A percentile compares a stretch with the other conserved stretches of the same genome.
These are phyloP conservation scores for Ceratina calcarata DNA, from an alignment of 1,140 invertebrate species.

Conservation along the genomic window DNA sequence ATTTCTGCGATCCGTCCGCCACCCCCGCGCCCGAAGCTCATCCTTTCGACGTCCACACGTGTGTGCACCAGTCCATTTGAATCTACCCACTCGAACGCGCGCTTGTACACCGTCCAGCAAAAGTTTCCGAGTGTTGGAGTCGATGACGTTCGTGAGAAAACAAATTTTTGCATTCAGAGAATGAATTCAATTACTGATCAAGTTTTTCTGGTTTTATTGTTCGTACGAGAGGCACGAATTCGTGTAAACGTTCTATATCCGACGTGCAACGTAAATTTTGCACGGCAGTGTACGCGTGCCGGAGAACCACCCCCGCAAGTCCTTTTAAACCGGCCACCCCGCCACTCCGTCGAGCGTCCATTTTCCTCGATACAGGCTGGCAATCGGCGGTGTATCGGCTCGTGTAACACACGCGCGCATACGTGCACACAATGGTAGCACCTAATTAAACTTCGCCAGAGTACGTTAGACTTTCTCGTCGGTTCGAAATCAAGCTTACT, in stretches of 20 bases:
- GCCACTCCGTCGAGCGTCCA: slow-evolving; percentile 17
- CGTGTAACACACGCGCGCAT: not conserved
- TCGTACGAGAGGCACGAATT: no score
- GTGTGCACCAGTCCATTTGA: slow-evolving; percentile 45
- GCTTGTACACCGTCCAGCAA: slow-evolving; percentile 39
- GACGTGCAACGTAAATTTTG: slow-evolving; percentile 9
- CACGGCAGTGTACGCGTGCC: slow-evolving; percentile 15
- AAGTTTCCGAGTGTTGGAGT: slow-evolving; percentile 40
- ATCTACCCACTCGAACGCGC: slow-evolving; percentile 39
- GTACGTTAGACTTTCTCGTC: slow-evolving; percentile 54
- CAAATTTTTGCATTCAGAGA: not conserved
- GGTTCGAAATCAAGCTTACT: slow-evolving; percentile 12
- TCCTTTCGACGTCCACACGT: slow-evolving; percentile 22
- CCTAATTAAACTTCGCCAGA: slow-evolving; percentile 71
- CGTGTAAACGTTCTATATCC: no score
- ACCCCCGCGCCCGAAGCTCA: not conserved
- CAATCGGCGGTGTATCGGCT: slow-evolving; percentile 32
- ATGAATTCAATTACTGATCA: no score
- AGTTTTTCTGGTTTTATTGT: no score
- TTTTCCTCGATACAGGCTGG: slow-evolving; percentile 32
- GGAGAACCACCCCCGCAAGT: slow-evolving; percentile 9
- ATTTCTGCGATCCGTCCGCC: slow-evolving; percentile 55
- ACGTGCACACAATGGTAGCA: slow-evolving; percentile 42
- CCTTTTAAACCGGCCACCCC: slow-evolving; percentile 33
- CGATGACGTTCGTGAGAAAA: not conserved